These are phyloP conservation scores for Melanerpes formicivorus DNA, from an alignment of 2,113 vertebrate species.

Conservation along the genomic window DNA sequence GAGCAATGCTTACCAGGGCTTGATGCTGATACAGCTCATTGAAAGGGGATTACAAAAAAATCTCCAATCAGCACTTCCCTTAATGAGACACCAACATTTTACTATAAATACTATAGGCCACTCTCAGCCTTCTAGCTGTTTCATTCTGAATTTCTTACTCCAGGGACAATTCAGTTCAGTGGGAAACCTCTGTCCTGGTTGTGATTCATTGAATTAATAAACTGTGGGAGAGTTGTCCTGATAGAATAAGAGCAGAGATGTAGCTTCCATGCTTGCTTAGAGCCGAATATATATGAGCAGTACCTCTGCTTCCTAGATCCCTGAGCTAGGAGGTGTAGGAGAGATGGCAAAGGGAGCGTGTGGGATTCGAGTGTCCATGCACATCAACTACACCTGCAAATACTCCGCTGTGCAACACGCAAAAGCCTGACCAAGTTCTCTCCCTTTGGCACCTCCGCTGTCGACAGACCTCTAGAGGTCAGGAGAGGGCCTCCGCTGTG, in stretches of 20 bases:
- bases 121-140: not conserved
- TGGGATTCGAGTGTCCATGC: not conserved
- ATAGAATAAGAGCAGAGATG: too few relatives aligned
- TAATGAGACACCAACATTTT: not conserved
- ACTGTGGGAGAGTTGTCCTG: not conserved
- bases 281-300: too few relatives aligned
- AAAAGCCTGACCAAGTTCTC: not conserved
- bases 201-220: not conserved
- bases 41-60: not conserved
- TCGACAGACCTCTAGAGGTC: conserved; percentile 82
- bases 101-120: not conserved
- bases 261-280: too few relatives aligned
- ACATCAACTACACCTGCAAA: not conserved
- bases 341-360: too few relatives aligned
- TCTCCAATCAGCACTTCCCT: not conserved
- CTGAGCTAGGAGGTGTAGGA: not conserved
- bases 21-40: not conserved
- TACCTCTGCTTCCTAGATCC: too few relatives aligned
- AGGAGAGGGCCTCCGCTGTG: conserved; percentile 76
- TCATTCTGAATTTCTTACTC: not conserved
- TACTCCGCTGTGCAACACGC: not conserved
- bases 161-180: not conserved
- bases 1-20: rapidly evolving
- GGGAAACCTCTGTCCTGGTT: not conserved
- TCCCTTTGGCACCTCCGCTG: not conserved